Conservation (phyloP, 2,113 vertebrate species). For the Nicator chloris region DNA sequence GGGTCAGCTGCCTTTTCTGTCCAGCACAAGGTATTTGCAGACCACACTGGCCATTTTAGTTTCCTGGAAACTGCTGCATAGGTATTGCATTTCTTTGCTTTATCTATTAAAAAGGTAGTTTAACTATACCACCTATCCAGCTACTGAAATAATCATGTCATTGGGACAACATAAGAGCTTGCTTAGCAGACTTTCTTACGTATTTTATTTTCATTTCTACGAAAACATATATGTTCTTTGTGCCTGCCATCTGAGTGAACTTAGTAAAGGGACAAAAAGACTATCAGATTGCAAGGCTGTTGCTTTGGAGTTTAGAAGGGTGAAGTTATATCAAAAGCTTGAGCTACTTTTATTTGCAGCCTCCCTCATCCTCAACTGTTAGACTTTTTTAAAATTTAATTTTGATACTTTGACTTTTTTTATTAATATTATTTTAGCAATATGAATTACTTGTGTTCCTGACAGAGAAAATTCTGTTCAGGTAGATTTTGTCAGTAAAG, state of each 20-base stretch:
- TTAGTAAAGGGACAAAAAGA: not conserved
- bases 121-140: not conserved
- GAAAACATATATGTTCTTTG: conserved; percentile 14
- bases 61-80: not conserved
- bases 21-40: not conserved
- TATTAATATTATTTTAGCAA: not conserved
- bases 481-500: not conserved
- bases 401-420: not conserved
- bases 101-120: not conserved
- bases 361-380: not conserved
- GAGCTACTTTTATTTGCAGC: not conserved
- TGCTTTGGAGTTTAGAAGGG: not conserved
- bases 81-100: not conserved
- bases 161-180: not conserved
- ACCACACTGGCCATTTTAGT: not conserved
- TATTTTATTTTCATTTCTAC: conserved; percentile 32
- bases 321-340: not conserved
- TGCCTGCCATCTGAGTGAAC: not conserved
- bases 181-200: not conserved
- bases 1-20: not conserved
- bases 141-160: not conserved
- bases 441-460: not conserved
- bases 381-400: not conserved
- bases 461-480: not conserved
- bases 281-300: not conserved